A percentile compares a stretch with the other conserved stretches of the same genome.
Evolutionary conservation across 1,140 invertebrate species (phyloP).

Genomic region (Schlechtendalia chinensis): DNA sequence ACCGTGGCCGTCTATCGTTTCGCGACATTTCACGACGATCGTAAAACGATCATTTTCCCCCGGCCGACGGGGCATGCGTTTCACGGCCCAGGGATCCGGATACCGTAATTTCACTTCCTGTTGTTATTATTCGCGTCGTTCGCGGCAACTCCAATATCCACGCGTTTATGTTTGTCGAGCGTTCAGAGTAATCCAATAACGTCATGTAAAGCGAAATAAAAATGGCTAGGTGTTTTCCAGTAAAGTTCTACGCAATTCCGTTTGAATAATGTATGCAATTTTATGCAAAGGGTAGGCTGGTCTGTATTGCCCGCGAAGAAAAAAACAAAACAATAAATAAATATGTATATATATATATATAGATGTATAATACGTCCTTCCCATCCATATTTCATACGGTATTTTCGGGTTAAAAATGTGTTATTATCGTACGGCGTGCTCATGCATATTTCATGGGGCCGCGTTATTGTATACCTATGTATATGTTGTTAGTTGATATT

Average conservation of each 20-base stretch:
- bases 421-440: conserved; percentile 24
- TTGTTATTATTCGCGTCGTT: conserved; percentile 28
- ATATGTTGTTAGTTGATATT: conserved; percentile 33
- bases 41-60: not conserved
- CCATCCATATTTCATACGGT: conserved; percentile 41
- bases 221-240: conserved; percentile 36
- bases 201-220: conserved; percentile 48
- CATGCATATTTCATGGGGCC: conserved; percentile 31
- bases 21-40: conserved; percentile 13
- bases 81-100: not conserved
- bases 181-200: conserved; percentile 47
- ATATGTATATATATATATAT: no score
- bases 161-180: conserved; percentile 44
- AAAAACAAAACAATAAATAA: no score
- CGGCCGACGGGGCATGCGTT: no score
- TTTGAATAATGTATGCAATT: conserved; percentile 50
- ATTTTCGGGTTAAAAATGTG: conserved; percentile 40
- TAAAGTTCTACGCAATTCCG: conserved; percentile 45
- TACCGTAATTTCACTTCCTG: conserved; percentile 25
- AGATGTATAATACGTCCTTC: conserved; percentile 17
- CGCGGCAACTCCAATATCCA: conserved; percentile 27
- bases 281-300: conserved; percentile 30
- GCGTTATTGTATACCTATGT: not conserved
- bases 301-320: conserved; percentile 44
- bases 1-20: no score